These are phyloP conservation scores for Pyrgus malvae DNA, from an alignment of 2,888 invertebrate species.

Conservation along the genomic window DNA sequence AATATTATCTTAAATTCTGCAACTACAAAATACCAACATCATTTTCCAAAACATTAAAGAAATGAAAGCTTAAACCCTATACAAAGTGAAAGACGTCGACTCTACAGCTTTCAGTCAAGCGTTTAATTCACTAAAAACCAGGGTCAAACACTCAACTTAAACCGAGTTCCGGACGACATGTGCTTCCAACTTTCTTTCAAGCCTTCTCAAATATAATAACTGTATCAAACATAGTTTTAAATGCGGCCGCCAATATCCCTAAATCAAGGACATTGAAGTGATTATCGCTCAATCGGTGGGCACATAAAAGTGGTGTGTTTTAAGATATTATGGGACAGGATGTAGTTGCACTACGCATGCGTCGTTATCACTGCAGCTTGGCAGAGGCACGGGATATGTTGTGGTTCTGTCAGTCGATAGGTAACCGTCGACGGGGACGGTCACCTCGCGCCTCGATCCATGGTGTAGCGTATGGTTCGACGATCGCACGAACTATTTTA, in stretches of 20 bases:
- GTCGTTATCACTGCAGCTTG: conserved; percentile 65
- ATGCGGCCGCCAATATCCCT: conserved; percentile 27
- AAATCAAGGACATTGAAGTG: conserved; percentile 38
- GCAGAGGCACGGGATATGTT: conserved; percentile 55
- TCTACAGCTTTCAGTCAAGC: conserved; percentile 23
- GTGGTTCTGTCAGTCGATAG: conserved; percentile 68
- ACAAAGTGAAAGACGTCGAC: conserved; percentile 20
- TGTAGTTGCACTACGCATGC: conserved; percentile 70
- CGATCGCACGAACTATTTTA: conserved; percentile 19
- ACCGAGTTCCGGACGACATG: conserved; percentile 33
- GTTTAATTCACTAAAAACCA: conserved; percentile 33
- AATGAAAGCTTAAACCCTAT: neutral
- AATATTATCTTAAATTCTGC: too few relatives aligned
- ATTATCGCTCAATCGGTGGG: conserved; percentile 37
- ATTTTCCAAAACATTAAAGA: conserved; percentile 5
- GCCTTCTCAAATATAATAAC: conserved; percentile 29
- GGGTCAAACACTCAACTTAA: conserved; percentile 33
- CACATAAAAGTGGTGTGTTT: conserved; percentile 38
- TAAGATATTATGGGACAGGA: conserved; percentile 52
- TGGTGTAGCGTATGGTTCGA: conserved; percentile 1
- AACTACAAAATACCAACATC: too few relatives aligned
- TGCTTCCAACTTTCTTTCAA: conserved; percentile 37
- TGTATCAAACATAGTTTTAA: neutral
- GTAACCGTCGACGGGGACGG: conserved; percentile 46
- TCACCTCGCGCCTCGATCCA: conserved; percentile 38